phyloP scores from a whole-genome alignment of 64 coral and sea anemone genomes.

The Cladopsammia gracilis region DNA sequence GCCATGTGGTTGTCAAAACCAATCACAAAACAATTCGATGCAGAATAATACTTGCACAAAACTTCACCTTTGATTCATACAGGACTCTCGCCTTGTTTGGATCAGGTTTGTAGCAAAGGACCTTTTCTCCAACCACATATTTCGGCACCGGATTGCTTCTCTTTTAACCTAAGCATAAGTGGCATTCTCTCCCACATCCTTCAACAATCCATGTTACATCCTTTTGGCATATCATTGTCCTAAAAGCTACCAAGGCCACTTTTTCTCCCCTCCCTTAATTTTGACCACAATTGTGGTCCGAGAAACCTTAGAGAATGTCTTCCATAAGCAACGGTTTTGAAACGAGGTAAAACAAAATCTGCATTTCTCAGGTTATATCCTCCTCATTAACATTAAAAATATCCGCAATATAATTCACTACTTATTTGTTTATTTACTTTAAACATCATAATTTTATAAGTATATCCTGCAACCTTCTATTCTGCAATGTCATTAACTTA shows the following conservation, averaged over 20 bases:
- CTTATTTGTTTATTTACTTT: conserved; percentile 19
- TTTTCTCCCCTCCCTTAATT: conserved; percentile 40
- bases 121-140: conserved; percentile 87
- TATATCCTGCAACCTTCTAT: conserved; percentile 24
- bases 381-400: conserved; percentile 31
- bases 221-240: no score
- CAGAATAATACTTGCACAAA: neutral
- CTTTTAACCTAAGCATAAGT: no score
- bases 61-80: conserved; percentile 93
- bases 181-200: no score
- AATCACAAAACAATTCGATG: neutral
- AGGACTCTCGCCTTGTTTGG: conserved; percentile 95
- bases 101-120: conserved; percentile 99
- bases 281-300: conserved; percentile 11
- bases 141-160: conserved; percentile 87
- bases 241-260: no score
- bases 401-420: conserved; percentile 13
- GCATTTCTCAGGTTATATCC: conserved; percentile 31
- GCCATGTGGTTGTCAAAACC: no score
- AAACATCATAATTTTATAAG: conserved; percentile 41
- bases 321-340: conserved; percentile 22
- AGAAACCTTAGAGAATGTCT: conserved; percentile 38
- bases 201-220: no score
- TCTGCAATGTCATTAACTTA: neutral
- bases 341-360: conserved; percentile 19